Evolutionary conservation across 2,113 vertebrate species (phyloP), one percentile per base, ranked within the genome.

Genomic region (Amphilophus citrinellus): DNA sequence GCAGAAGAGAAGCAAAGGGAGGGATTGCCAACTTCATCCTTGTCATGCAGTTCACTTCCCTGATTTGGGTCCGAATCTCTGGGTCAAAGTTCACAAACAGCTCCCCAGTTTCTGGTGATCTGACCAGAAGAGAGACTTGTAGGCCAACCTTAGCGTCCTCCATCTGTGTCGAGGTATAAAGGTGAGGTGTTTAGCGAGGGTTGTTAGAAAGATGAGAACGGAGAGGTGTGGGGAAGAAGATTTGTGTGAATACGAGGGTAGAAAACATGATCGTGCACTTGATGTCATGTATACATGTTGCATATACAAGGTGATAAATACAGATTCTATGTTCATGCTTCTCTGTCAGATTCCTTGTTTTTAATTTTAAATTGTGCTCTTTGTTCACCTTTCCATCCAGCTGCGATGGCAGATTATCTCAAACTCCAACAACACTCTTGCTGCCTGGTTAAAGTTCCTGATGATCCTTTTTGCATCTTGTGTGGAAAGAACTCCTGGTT

Each of bases 71-170:
- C n/a, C n/a, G n/a, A 92, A 99, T 96, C 94, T 97, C 95, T 53
- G 97, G 97, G 77, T 99, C 97, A 91, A 98, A 97, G 95, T 99
- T 99, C 32, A 98, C 97, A 77, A 96, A 94, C 66, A 99, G 90
- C 83, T 97, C 94, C 60, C 96, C 96, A 6, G 97, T 97, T 81
- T n/a, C n/a, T n/a, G n/a, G n/a, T n/a, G n/a, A n/a, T n/a, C n/a
- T n/a, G n/a, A n/a, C n/a, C n/a, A n/a, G 76, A 20, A 99, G 94
- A 59, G 94, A 95, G 32, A 96, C 93, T 82, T 97, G 95, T 61
- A 99, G 95, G 47, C 97, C 96, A 14, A 84, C 60, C 61, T 95
- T 95, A 68, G 94, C 93, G 56, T 95, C 91, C 77, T 97, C 96
- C 80, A 95, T 87, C 98, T 99, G 92, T 22, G 27, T 5, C 37